Evolutionary conservation across 2,888 invertebrate genomes (phyloP), one percentile per base, ranked within the genome.

Genomic region (Microplitis deprimator): DNA sequence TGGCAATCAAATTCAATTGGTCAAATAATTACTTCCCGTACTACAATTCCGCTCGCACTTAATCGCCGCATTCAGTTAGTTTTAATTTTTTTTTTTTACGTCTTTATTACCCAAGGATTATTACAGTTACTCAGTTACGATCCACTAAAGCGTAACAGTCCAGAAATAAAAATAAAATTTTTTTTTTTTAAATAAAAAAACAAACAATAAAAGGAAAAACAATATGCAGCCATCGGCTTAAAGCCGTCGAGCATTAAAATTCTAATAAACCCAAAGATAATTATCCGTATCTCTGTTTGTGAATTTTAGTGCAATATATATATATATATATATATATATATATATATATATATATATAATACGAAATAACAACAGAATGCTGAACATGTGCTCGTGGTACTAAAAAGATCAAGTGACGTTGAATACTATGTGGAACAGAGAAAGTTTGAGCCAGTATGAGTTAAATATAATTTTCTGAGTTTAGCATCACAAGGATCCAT

Each of bases 1-100:
- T 50, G 50, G 50, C 50, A 50, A 50, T 50, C 50, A 50, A 50
- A 50, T 50, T 50, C 50, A 50, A 50, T 50, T 50, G 50, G 50
- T 50, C 13, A 50, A 50, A 50, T 50, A 50, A 50, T 50, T 50
- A 50, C 50, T 50, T 50, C 50, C 50, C 50, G 50, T 50, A 13
- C 50, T 13, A 50, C 50, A 13, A 50, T 50, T 50, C 13, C 5
- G 50, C 50, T 50, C 4, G 50, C 50, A 50, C 50, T 50, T 50
- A 50, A 50, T 50, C 13, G 50, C 13, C 50, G 50, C 50, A 13
- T 50, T 50, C 8, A 50, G 4, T 50, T 50, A 13, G 8, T 13
- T 10, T 10, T 50, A 50, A 10, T 50, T 8, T 50, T 50, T 50
- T 50, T 50, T 50, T 50, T 50, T 50, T 50, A 50, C 13, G 50